phyloP scores from a whole-genome alignment of 2,888 invertebrate species.

The Polyommatus icarus region DNA sequence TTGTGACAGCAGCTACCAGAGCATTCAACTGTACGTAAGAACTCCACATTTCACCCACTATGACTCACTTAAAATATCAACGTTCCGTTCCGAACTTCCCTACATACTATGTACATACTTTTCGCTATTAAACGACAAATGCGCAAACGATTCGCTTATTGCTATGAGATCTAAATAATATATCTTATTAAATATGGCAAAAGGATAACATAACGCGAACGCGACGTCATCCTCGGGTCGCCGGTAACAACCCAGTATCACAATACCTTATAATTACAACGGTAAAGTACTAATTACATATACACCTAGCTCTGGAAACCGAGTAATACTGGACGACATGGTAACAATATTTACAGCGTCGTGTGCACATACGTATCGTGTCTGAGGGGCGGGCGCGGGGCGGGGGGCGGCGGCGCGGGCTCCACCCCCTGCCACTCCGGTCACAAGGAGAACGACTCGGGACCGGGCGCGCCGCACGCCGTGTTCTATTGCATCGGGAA shows the following conservation, averaged over 20 bases:
- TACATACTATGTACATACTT: neutral
- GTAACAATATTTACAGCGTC: slow-evolving; percentile 54
- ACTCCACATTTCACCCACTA: neutral
- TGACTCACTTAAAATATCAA: neutral
- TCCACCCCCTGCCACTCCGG: slow-evolving; percentile 62
- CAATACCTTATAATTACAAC: slow-evolving; percentile 37
- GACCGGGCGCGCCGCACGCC: slow-evolving; percentile 59
- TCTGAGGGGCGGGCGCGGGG: slow-evolving; percentile 45
- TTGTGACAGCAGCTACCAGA: neutral
- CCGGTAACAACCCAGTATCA: slow-evolving; percentile 38
- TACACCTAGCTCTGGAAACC: slow-evolving; percentile 37
- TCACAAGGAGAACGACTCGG: slow-evolving; percentile 65
- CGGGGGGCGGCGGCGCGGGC: slow-evolving; percentile 42
- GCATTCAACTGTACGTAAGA: neutral
- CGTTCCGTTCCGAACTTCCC: neutral
- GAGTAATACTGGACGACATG: slow-evolving; percentile 47
- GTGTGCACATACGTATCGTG: slow-evolving; percentile 55
- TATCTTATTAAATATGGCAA: slow-evolving; percentile 63
- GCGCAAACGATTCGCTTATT: slow-evolving; percentile 57
- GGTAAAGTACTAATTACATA: slow-evolving; percentile 36
- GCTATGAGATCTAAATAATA: slow-evolving; percentile 73
- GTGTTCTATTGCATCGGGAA: slow-evolving; percentile 86
- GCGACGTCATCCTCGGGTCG: neutral
- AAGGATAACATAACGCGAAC: slow-evolving; percentile 42
- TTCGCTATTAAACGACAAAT: neutral